phyloP scores from a whole-genome alignment of 2,888 invertebrate genomes.

The Nudaria mundana region DNA sequence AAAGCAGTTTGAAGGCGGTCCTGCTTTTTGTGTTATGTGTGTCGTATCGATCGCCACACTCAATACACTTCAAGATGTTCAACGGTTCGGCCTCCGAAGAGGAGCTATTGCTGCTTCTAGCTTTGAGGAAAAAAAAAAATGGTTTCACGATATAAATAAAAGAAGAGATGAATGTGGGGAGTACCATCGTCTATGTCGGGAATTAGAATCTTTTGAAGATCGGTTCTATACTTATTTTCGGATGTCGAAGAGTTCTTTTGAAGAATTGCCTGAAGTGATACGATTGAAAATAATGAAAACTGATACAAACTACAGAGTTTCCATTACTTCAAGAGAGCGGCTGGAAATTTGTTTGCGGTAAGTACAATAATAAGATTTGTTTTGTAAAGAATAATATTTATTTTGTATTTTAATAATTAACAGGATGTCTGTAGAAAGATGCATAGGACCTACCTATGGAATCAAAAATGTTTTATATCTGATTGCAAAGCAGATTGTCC shows the following conservation, averaged over 20 bases:
- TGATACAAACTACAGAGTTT: conserved; percentile 8
- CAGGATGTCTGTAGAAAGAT: neutral
- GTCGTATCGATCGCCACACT: no score
- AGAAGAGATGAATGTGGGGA: no score
- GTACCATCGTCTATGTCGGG: no score
- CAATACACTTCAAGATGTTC: no score
- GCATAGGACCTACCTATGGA: no score
- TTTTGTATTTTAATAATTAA: neutral
- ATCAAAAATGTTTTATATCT: neutral
- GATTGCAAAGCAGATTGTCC: neutral
- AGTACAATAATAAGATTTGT: neutral
- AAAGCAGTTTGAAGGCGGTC: no score
- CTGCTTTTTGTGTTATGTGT: no score
- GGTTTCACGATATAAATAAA: no score
- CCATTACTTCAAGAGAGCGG: conserved; percentile 3
- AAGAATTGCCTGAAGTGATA: neutral
- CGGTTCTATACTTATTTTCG: conserved; percentile 1
- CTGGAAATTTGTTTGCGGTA: conserved; percentile 2
- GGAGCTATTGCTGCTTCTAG: no score
- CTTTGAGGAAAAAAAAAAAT: no score
- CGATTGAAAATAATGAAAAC: neutral
- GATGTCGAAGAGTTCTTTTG: conserved; percentile 1
- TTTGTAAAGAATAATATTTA: neutral
- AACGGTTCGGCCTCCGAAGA: no score
- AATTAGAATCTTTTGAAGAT: no score